Conservation (phyloP, 2,888 invertebrate genomes). For the Chrysina gloriosa region DNA sequence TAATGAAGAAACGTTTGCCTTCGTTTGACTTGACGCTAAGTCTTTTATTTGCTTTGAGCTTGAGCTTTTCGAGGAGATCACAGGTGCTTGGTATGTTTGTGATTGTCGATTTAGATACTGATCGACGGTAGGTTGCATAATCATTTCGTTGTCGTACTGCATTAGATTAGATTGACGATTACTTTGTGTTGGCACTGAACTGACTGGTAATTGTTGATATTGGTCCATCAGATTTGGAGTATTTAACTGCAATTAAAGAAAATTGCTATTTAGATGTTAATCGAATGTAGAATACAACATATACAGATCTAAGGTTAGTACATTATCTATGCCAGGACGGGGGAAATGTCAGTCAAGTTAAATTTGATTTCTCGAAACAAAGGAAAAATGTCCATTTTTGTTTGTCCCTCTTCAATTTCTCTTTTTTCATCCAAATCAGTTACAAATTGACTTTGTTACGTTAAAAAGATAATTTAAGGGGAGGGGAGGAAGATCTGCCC, state of each 20-base stretch:
- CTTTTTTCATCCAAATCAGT: too few relatives aligned
- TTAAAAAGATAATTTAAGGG: too few relatives aligned
- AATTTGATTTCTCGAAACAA: too few relatives aligned
- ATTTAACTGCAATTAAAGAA: conserved; percentile 43
- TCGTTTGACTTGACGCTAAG: conserved; percentile 29
- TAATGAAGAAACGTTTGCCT: conserved; percentile 36
- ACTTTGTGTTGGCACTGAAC: conserved; percentile 48
- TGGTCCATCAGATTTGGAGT: conserved; percentile 57
- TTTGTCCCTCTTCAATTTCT: too few relatives aligned
- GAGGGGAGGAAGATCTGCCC: too few relatives aligned
- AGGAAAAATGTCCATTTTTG: too few relatives aligned
- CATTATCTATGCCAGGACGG: too few relatives aligned
- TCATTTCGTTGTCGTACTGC: conserved; percentile 45
- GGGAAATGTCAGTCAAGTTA: too few relatives aligned
- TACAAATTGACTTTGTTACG: too few relatives aligned
- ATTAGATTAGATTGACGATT: conserved; percentile 46
- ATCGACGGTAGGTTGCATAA: conserved; percentile 46
- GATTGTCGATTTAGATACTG: conserved; percentile 43
- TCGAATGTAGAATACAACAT: too few relatives aligned
- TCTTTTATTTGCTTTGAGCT: conserved; percentile 53
- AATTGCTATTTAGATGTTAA: not conserved
- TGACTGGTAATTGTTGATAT: conserved; percentile 54
- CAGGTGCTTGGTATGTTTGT: conserved; percentile 45
- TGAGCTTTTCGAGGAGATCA: conserved; percentile 55
- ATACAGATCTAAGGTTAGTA: too few relatives aligned